A percentile compares a stretch with the other conserved stretches of the same genome.
Evolutionary conservation across 2,797 vertebrate genomes (phyloP).

Genomic region (Lagodon rhomboides): DNA sequence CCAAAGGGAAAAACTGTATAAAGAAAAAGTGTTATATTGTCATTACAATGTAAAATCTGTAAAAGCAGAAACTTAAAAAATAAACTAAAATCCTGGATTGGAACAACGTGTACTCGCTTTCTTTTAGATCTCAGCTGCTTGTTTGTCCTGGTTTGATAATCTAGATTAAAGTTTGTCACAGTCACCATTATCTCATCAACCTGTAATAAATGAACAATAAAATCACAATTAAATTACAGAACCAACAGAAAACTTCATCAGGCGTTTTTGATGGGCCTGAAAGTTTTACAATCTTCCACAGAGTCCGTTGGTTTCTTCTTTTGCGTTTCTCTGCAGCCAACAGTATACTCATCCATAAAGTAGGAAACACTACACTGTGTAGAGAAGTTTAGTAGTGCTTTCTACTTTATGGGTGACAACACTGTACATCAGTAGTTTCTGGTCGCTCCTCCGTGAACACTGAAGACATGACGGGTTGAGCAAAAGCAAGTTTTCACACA

Average conservation of each 20-base stretch:
- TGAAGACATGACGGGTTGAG: constrained; percentile 14
- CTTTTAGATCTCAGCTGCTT: not conserved
- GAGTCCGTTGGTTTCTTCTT: constrained; percentile 49
- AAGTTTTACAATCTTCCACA: constrained; percentile 3
- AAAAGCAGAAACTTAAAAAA: constrained; percentile 42
- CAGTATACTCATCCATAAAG: constrained; percentile 99
- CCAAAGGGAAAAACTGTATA: constrained; percentile 26
- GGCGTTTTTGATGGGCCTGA: not conserved
- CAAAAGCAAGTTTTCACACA: constrained; percentile 23
- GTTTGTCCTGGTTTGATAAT: constrained; percentile 1
- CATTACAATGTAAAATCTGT: not conserved
- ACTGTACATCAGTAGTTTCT: constrained; percentile 90
- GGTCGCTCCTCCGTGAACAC: constrained; percentile 46
- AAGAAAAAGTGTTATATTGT: constrained; percentile 1
- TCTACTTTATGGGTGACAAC: constrained; percentile 99
- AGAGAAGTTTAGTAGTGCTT: constrained; percentile 99
- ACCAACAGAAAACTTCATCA: not conserved
- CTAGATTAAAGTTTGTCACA: not conserved
- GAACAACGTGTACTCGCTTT: not conserved
- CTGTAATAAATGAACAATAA: not conserved
- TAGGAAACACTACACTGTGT: constrained; percentile 99
- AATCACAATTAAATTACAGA: constrained; percentile 8
- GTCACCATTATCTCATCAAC: not conserved
- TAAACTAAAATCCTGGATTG: constrained; percentile 39
- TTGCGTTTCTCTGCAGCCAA: constrained; percentile 89